Evolutionary conservation across 2,888 invertebrate species (phyloP).

Genomic region (Leucania comma): DNA sequence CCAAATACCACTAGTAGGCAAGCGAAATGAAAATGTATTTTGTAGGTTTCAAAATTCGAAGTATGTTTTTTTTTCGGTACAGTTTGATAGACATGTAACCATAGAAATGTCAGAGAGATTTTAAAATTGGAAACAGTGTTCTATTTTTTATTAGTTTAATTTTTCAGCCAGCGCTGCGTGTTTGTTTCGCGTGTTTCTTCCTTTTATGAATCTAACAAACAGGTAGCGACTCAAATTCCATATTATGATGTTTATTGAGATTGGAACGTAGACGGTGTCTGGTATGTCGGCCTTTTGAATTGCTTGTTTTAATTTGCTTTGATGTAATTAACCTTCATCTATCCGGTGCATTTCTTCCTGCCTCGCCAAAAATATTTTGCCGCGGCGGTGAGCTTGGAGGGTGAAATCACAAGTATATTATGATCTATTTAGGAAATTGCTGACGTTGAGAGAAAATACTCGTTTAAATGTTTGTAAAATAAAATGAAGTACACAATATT

Average conservation of each 20-base stretch:
- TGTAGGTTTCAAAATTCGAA: constrained; percentile 23
- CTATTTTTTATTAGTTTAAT: neutral
- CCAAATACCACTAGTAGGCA: constrained; percentile 3
- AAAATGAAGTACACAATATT: no score
- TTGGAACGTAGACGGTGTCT: constrained; percentile 39
- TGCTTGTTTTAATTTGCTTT: constrained; percentile 24
- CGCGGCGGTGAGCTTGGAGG: neutral
- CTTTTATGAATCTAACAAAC: neutral
- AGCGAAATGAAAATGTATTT: neutral
- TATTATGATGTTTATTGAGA: constrained; percentile 14
- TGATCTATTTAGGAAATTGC: neutral
- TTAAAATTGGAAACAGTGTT: neutral
- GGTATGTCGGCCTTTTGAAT: constrained; percentile 24
- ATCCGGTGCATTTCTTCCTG: neutral
- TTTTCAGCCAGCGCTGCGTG: neutral
- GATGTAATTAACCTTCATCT: constrained; percentile 23
- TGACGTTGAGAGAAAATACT: neutral
- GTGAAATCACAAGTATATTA: constrained; percentile 11
- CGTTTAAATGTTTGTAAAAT: neutral
- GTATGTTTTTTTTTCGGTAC: neutral
- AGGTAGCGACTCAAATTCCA: constrained; percentile 7
- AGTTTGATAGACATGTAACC: neutral
- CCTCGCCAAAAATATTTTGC: constrained; percentile 28
- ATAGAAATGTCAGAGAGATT: neutral
- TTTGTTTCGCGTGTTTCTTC: neutral